Conservation (phyloP, 2,113 vertebrate species). For the Sminthopsis crassicaudata region DNA sequence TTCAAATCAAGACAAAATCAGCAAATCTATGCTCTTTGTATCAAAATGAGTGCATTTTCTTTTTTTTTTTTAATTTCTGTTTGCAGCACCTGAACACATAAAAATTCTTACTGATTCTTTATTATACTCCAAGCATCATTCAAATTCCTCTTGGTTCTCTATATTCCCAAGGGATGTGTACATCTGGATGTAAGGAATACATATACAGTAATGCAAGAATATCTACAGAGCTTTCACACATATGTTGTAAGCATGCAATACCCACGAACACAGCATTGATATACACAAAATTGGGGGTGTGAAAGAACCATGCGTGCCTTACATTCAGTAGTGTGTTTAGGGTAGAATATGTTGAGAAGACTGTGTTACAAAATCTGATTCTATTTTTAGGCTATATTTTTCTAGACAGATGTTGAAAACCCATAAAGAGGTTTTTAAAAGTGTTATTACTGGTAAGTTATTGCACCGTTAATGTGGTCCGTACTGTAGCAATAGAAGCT, state of each 20-base stretch:
- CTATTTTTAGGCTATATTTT: constrained; percentile 73
- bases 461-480: constrained; percentile 71
- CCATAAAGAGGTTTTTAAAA: constrained; percentile 73
- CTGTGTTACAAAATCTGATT: constrained; percentile 59
- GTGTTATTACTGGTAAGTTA: constrained; percentile 77
- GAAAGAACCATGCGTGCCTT: constrained; percentile 52
- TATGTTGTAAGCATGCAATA: constrained; percentile 34
- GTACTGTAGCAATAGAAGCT: constrained; percentile 70
- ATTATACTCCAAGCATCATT: not conserved
- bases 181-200: not conserved
- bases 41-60: not conserved
- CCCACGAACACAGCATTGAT: constrained; percentile 33
- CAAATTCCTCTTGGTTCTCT: not conserved
- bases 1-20: not conserved
- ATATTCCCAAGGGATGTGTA: not conserved
- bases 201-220: not conserved
- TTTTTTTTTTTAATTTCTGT: not conserved
- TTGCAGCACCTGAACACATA: not conserved
- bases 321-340: constrained; percentile 43
- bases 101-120: not conserved
- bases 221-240: not conserved
- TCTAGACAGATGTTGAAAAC: constrained; percentile 79
- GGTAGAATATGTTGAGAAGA: constrained; percentile 69
- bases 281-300: constrained; percentile 41
- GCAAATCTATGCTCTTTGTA: not conserved